Evolutionary conservation across 1,140 invertebrate species (phyloP), one percentile per base, ranked within the genome.

Genomic region (Anastatus disparis): DNA sequence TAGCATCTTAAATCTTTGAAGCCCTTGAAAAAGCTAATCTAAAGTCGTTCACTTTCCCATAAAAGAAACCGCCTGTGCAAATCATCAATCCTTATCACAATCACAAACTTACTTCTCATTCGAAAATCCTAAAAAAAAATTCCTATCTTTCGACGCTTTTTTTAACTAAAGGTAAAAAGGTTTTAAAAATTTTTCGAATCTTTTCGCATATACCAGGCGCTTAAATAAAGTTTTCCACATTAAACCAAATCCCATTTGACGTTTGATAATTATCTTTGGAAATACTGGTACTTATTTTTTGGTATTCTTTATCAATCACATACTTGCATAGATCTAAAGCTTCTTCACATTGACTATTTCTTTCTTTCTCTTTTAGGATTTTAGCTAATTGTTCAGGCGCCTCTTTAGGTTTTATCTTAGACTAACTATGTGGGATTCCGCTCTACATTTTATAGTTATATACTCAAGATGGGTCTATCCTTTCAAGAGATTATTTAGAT

Each of bases 211-310:
- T 35, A 35, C 4, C 10, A 35, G 10, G 10, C 31, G 31, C 3
- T 75, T 74, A 80, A 77, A 80, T 79, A 70, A 77, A 80, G 79
- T 81, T 53, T 3, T 77, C n/a, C n/a, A 72, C 76, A 75, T 81
- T 81, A 81, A 82, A 82, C 78, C 77, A 75, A 76, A 81, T 81
- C 74, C 77, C 73, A 78, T 62, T 79, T 78, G 62, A 77, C 75
- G 59, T 75, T n/a, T 74, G 80, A 81, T 81, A 78, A 82, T 79
- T 76, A 83, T 83, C 81, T 79, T 61, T 31, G 27, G n/a, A n/a
- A n/a, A n/a, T n/a, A n/a, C n/a, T n/a, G n/a, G n/a, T n/a, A n/a
- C n/a, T n/a, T n/a, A n/a, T n/a, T n/a, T n/a, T n/a, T n/a, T n/a
- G n/a, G n/a, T n/a, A n/a, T 50, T 62, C 67, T 71, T 59, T 48